These are phyloP conservation scores for Labroides dimidiatus DNA, from an alignment of 2,797 vertebrate species.

Conservation along the genomic window DNA sequence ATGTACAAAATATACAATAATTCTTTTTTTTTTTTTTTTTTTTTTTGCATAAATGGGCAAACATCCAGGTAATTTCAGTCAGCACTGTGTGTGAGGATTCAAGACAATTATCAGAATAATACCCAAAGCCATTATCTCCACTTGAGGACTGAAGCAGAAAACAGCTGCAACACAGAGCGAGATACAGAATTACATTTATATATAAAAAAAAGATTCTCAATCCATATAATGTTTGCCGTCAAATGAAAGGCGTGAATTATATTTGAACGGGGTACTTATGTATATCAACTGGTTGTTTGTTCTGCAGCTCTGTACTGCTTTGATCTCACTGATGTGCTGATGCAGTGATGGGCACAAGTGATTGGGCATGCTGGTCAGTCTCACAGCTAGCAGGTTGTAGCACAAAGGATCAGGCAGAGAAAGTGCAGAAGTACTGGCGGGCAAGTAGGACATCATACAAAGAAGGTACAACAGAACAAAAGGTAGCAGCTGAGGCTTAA, in stretches of 20 bases:
- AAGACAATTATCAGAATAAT: background rate
- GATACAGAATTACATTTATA: background rate
- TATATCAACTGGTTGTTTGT: background rate
- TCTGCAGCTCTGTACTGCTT: background rate
- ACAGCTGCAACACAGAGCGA: background rate
- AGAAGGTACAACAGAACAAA: background rate
- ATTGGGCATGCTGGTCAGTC: background rate
- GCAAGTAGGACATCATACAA: background rate
- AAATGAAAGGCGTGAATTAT: background rate
- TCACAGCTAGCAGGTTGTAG: background rate
- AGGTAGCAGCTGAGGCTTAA: background rate
- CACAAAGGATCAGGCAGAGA: background rate
- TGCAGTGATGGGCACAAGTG: background rate
- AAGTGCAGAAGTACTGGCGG: background rate
- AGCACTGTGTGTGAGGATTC: background rate
- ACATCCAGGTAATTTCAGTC: background rate
- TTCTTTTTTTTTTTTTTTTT: too few species aligned
- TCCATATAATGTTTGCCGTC: background rate
- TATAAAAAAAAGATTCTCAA: background rate
- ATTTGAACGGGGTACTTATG: background rate
- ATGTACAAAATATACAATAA: background rate
- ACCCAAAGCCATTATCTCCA: background rate
- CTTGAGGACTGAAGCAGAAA: background rate
- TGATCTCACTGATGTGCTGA: background rate
- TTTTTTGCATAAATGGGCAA: background rate